Percentiles rank a stretch among this genome's conserved stretches.
Conservation (phyloP, 2,113 vertebrate species). For the Albula glossodonta region DNA sequence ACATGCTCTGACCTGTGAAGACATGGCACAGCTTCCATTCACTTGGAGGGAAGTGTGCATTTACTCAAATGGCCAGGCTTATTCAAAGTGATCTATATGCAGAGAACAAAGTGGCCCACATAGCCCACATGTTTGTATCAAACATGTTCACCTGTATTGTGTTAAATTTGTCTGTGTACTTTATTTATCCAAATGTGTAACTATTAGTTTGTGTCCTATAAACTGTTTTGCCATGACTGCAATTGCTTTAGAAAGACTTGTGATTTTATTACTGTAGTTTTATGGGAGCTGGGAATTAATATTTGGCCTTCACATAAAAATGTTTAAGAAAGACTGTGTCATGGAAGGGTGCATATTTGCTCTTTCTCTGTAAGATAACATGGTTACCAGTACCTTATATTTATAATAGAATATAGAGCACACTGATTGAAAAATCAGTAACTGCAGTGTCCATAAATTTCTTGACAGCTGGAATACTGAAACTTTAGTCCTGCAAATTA, state of each 20-base stretch:
- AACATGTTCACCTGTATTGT: slow-evolving; percentile 1
- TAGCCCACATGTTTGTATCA: slow-evolving; percentile 10
- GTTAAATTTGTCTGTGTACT: background rate
- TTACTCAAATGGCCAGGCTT: background rate
- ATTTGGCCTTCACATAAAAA: background rate
- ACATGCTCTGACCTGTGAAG: background rate
- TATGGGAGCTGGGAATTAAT: background rate
- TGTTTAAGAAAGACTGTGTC: background rate
- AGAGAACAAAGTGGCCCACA: background rate
- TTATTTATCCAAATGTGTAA: background rate
- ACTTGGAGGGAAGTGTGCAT: background rate
- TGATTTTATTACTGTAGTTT: background rate
- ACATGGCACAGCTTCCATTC: background rate
- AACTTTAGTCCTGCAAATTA: too few species aligned
- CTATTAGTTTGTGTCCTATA: background rate
- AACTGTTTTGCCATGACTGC: background rate
- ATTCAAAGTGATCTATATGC: background rate
- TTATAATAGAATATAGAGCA: background rate
- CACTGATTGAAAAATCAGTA: too few species aligned
- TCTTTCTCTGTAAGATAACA: background rate
- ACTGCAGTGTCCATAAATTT: too few species aligned
- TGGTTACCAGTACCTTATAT: too few species aligned
- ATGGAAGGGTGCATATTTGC: background rate
- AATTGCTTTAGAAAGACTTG: background rate
- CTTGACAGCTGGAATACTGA: too few species aligned